These are phyloP conservation scores for Tipula helvola DNA, from an alignment of 2,888 invertebrate genomes.

Conservation along the genomic window DNA sequence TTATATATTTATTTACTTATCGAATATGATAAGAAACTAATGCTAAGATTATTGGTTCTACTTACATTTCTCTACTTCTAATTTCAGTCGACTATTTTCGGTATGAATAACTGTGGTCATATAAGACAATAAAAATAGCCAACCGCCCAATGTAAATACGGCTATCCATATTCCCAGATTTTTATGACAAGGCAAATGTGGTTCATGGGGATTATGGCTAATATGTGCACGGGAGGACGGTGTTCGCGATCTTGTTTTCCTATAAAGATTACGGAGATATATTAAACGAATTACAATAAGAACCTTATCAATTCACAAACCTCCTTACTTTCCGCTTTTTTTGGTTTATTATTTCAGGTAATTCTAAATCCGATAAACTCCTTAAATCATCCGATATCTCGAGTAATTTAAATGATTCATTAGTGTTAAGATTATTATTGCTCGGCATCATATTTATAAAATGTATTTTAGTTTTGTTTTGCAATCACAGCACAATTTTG, in stretches of 20 bases:
- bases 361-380: conserved; percentile 18
- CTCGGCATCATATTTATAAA: background rate
- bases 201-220: conserved; percentile 15
- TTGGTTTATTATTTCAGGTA: conserved; percentile 18
- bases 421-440: conserved; percentile 26
- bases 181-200: conserved; percentile 15
- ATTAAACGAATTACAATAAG: background rate
- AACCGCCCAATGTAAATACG: conserved; percentile 17
- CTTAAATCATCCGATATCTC: conserved; percentile 48
- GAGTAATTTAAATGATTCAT: conserved; percentile 51
- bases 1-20: background rate
- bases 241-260: conserved; percentile 17
- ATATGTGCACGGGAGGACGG: conserved; percentile 9
- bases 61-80: conserved; percentile 18
- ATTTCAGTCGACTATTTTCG: conserved; percentile 17
- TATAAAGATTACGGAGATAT: conserved; percentile 8
- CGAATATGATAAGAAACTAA: background rate
- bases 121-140: conserved; percentile 19
- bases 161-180: conserved; percentile 18
- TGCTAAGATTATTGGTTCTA: background rate
- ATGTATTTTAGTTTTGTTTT: background rate
- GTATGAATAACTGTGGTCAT: conserved; percentile 18
- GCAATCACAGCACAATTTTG: background rate
- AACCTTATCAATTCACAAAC: conserved; percentile 7
- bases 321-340: conserved; percentile 18